Evolutionary conservation across 2,797 vertebrate genomes (phyloP).

Genomic region (Phoebastria nigripes): DNA sequence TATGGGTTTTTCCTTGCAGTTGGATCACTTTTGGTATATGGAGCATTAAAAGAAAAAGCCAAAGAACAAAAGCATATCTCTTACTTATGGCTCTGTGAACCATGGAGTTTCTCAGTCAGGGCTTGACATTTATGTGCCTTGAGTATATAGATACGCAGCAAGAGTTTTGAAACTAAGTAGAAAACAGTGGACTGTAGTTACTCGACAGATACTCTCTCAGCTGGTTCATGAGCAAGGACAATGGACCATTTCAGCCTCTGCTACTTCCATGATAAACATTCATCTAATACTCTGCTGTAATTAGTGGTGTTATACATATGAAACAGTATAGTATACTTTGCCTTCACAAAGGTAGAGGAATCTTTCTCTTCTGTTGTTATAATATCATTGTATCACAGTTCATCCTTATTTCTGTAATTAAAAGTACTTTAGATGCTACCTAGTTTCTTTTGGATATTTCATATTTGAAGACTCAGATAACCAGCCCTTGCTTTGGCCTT

Average conservation of each 20-base stretch:
- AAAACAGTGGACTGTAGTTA: neutral
- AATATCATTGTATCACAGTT: neutral
- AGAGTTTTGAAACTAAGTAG: neutral
- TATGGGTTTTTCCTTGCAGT: neutral
- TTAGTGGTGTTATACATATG: neutral
- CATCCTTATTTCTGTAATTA: conserved; percentile 5
- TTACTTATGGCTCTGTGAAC: conserved; percentile 2
- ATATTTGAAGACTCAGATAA: neutral
- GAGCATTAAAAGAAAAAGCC: conserved; percentile 21
- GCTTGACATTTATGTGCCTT: conserved; percentile 20
- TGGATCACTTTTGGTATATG: neutral
- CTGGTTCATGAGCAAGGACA: neutral
- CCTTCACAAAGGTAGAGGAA: neutral
- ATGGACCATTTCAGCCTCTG: neutral
- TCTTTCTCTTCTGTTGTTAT: neutral
- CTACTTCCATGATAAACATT: neutral
- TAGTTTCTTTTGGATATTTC: neutral
- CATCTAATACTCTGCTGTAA: neutral
- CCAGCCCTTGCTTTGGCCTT: conserved; percentile 43
- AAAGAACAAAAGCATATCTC: conserved; percentile 25
- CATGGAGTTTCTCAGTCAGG: neutral
- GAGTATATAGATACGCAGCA: neutral
- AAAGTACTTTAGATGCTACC: neutral
- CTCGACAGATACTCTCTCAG: neutral
- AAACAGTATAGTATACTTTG: neutral